Percentiles rank a stretch among this genome's conserved stretches.
Evolutionary conservation across 2,888 invertebrate species (phyloP).

Genomic region (Pycnomerus fuliginosus): DNA sequence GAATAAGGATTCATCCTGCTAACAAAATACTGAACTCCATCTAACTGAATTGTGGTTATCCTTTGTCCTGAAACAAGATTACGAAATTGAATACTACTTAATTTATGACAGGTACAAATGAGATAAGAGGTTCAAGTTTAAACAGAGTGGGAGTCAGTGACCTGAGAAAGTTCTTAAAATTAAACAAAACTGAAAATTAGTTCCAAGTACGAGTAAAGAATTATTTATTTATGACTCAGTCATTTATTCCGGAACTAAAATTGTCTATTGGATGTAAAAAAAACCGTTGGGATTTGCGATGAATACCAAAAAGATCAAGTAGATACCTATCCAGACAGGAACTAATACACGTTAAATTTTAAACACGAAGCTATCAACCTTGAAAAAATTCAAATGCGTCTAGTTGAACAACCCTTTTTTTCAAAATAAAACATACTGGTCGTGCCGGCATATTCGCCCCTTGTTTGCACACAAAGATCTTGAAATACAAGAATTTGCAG

Average conservation of each 20-base stretch:
- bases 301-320: conserved; percentile 21
- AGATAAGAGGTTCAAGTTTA: conserved; percentile 19
- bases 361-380: conserved; percentile 20
- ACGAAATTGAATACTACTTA: conserved; percentile 11
- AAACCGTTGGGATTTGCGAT: conserved; percentile 10
- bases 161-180: conserved; percentile 12
- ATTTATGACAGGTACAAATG: conserved; percentile 14
- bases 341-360: conserved; percentile 21
- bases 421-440: conserved; percentile 5
- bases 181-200: conserved; percentile 13
- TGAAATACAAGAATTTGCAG: conserved; percentile 6
- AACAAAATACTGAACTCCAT: conserved; percentile 83
- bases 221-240: conserved; percentile 18
- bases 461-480: conserved; percentile 15
- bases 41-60: conserved; percentile 82
- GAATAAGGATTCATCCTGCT: conserved; percentile 86
- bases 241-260: conserved; percentile 22
- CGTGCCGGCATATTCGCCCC: conserved; percentile 4
- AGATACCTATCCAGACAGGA: conserved; percentile 20
- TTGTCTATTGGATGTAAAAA: conserved; percentile 15
- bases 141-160: conserved; percentile 16
- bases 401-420: conserved; percentile 8
- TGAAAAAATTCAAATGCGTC: conserved; percentile 23
- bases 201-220: conserved; percentile 9
- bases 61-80: conserved; percentile 70